These are phyloP conservation scores for Ursus arctos DNA, from an alignment of 2,113 vertebrate genomes.

Conservation along the genomic window DNA sequence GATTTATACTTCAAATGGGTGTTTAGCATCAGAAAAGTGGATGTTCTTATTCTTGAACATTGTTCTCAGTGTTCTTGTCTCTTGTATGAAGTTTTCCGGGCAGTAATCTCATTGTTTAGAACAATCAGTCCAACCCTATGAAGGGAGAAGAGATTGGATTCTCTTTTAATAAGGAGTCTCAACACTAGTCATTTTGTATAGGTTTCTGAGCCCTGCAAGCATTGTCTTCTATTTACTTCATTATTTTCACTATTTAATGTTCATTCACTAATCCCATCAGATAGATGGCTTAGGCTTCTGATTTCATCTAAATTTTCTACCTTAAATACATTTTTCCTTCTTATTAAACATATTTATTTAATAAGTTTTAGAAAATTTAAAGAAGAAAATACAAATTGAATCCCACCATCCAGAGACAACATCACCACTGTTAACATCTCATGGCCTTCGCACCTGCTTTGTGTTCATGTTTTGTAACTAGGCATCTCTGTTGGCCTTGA, in stretches of 20 bases:
- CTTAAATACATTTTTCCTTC: neutral
- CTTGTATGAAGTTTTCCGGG: neutral
- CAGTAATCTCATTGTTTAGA: neutral
- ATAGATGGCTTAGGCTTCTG: neutral
- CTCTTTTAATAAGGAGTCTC: neutral
- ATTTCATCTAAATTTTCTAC: conserved; percentile 43
- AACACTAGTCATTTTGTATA: neutral
- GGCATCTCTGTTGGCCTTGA: conserved; percentile 49
- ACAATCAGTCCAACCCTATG: neutral
- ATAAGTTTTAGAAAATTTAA: conserved; percentile 61
- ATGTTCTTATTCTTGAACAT: neutral
- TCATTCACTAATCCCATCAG: neutral
- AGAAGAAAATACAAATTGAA: conserved; percentile 58
- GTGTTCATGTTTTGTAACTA: conserved; percentile 49
- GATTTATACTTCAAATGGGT: conserved; percentile 29
- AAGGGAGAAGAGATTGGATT: neutral
- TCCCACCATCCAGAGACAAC: neutral
- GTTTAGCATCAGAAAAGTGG: conserved; percentile 21
- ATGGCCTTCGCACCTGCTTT: conserved; percentile 34
- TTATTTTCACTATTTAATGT: conserved; percentile 24
- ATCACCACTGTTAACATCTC: neutral
- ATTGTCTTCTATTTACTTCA: neutral
- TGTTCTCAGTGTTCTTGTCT: neutral
- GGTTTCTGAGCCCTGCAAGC: neutral
- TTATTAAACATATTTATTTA: conserved; percentile 49